A percentile compares a stretch with the other conserved stretches of the same genome.
phyloP scores from a whole-genome alignment of 2,797 vertebrate genomes.

The Cyclopterus lumpus region DNA sequence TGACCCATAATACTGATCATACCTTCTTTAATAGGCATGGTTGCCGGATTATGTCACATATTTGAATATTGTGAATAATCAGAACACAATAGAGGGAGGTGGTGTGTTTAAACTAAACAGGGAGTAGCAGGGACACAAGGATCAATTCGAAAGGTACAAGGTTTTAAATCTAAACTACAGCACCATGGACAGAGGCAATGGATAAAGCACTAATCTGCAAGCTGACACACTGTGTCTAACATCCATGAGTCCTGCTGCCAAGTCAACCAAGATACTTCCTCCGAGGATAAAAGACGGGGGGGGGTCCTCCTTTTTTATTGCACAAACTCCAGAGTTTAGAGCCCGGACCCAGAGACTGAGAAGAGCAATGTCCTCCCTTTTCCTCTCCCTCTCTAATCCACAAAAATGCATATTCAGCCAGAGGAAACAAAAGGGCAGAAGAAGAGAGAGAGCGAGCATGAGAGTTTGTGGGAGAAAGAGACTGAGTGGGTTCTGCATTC shows the following conservation, averaged over 20 bases:
- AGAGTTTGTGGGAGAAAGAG: slow-evolving; percentile 28
- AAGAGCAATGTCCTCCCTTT: slow-evolving; percentile 40
- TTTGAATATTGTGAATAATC: slow-evolving; percentile 4
- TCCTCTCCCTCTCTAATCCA: slow-evolving; percentile 57
- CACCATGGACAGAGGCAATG: slow-evolving; percentile 29
- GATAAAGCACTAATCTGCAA: slow-evolving; percentile 59
- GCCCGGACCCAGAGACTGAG: slow-evolving; percentile 45
- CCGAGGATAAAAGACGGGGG: slow-evolving; percentile 54
- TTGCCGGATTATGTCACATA: neutral
- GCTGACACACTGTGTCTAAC: slow-evolving; percentile 63
- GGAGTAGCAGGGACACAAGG: neutral
- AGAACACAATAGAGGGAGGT: neutral
- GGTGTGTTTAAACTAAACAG: neutral
- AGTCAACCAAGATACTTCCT: slow-evolving; percentile 61
- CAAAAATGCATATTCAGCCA: slow-evolving; percentile 73
- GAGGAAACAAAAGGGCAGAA: slow-evolving; percentile 51
- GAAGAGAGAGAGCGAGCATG: slow-evolving; percentile 18
- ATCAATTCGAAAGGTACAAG: slow-evolving; percentile 26
- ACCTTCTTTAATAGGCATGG: slow-evolving; percentile 3
- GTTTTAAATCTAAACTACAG: slow-evolving; percentile 43
- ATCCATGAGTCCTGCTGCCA: slow-evolving; percentile 61
- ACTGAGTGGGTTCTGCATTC: slow-evolving; percentile 63
- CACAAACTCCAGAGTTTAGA: slow-evolving; percentile 56
- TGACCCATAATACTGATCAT: neutral
- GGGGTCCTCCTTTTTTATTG: neutral